These are phyloP conservation scores for Allygus modestus DNA, from an alignment of 2,888 invertebrate species.

Conservation along the genomic window DNA sequence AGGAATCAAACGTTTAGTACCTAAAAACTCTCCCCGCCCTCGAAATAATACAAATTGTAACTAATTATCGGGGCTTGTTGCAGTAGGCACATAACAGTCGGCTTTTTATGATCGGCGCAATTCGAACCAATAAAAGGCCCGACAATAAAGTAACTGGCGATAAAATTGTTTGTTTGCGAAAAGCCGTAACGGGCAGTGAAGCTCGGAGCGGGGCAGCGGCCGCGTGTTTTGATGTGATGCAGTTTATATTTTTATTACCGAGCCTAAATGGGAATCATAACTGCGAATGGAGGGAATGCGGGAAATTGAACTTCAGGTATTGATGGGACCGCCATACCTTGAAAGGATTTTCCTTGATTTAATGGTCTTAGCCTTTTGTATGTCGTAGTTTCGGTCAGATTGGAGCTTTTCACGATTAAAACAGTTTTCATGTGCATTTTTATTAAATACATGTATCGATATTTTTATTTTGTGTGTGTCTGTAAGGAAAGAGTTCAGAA, in stretches of 20 bases:
- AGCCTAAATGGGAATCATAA: conserved; percentile 14
- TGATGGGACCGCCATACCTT: background rate
- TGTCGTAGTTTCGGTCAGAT: background rate
- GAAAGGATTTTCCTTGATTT: background rate
- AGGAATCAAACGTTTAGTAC: conserved; percentile 46
- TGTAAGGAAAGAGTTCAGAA: too few species aligned
- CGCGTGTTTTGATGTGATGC: conserved; percentile 25
- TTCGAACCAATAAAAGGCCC: conserved; percentile 50
- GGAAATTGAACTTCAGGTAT: conserved; percentile 20
- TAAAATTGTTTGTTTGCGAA: conserved; percentile 54
- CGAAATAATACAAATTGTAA: conserved; percentile 51
- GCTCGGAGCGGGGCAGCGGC: conserved; percentile 21
- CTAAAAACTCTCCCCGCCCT: conserved; percentile 13
- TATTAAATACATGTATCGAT: too few species aligned
- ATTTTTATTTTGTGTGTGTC: too few species aligned
- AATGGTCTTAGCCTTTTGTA: background rate
- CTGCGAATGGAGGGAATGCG: conserved; percentile 11
- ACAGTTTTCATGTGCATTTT: background rate
- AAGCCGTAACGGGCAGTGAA: conserved; percentile 15
- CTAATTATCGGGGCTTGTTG: conserved; percentile 41
- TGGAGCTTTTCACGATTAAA: background rate
- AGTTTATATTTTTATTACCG: conserved; percentile 42
- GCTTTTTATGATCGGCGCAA: conserved; percentile 44
- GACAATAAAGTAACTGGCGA: conserved; percentile 53
- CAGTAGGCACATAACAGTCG: conserved; percentile 23